Conservation (phyloP, 2,888 invertebrate species). For the Plagiodera versicolora region DNA sequence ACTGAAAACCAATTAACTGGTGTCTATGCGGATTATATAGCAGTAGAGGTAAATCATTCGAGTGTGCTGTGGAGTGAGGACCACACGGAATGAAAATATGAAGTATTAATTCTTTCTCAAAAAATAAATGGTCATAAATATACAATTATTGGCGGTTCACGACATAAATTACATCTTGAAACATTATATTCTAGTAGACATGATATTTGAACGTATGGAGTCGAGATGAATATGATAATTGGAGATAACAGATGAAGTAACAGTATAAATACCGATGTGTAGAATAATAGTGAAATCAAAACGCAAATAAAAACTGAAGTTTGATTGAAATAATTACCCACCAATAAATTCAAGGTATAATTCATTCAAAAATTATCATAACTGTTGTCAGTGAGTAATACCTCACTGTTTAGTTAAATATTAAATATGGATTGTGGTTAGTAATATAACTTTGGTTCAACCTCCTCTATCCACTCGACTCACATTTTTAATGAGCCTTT, state of each 20-base stretch:
- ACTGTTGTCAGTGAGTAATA: too few relatives aligned
- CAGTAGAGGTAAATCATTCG: background rate
- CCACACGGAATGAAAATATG: background rate
- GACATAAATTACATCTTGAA: background rate
- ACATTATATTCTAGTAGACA: background rate
- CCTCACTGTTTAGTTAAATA: too few relatives aligned
- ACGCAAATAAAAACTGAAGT: background rate
- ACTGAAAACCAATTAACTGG: background rate
- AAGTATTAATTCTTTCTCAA: background rate
- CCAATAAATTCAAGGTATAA: too few relatives aligned
- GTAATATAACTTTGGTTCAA: too few relatives aligned
- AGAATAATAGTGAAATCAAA: slow-evolving; percentile 11
- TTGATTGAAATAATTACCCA: too few relatives aligned
- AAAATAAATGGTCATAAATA: background rate
- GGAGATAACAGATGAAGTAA: background rate
- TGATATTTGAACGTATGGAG: background rate
- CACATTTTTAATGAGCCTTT: too few relatives aligned
- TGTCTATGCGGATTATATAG: background rate
- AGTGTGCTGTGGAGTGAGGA: background rate
- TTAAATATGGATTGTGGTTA: too few relatives aligned
- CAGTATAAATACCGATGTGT: background rate
- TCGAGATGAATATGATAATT: background rate
- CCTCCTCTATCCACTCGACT: too few relatives aligned
- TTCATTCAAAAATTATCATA: too few relatives aligned
- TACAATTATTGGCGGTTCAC: background rate